A percentile compares a stretch with the other conserved stretches of the same genome.
Conservation (phyloP, 2,797 vertebrate species). For the Phoebastria nigripes region DNA sequence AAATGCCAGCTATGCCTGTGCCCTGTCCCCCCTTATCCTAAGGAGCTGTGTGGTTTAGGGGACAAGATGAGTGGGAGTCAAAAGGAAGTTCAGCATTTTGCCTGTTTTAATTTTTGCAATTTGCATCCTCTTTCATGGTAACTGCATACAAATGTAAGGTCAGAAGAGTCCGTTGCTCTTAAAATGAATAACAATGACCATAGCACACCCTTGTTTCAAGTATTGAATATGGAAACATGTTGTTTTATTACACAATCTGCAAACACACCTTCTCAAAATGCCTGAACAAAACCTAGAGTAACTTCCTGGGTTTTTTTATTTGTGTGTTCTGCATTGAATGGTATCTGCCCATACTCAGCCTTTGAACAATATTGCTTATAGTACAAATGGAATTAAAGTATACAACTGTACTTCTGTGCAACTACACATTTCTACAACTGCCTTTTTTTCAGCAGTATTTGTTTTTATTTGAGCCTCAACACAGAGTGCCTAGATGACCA, state of each 20-base stretch:
- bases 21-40: not conserved
- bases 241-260: not conserved
- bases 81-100: not conserved
- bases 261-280: not conserved
- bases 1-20: not conserved
- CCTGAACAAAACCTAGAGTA: not conserved
- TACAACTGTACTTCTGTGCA: not conserved
- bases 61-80: accelerated
- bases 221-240: not conserved
- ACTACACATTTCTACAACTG: not conserved
- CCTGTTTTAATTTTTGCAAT: not conserved
- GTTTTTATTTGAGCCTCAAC: not conserved
- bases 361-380: not conserved
- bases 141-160: not conserved
- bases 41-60: not conserved
- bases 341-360: not conserved
- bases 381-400: not conserved
- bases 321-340: not conserved
- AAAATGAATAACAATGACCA: not conserved
- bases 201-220: not conserved
- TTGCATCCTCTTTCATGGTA: not conserved
- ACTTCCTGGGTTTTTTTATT: not conserved
- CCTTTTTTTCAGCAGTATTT: not conserved
- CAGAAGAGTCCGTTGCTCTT: not conserved
- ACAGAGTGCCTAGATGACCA: not conserved